Evolutionary conservation across 2,797 vertebrate genomes (phyloP), one percentile per base, ranked within the genome.

Genomic region (Malurus splendens): DNA sequence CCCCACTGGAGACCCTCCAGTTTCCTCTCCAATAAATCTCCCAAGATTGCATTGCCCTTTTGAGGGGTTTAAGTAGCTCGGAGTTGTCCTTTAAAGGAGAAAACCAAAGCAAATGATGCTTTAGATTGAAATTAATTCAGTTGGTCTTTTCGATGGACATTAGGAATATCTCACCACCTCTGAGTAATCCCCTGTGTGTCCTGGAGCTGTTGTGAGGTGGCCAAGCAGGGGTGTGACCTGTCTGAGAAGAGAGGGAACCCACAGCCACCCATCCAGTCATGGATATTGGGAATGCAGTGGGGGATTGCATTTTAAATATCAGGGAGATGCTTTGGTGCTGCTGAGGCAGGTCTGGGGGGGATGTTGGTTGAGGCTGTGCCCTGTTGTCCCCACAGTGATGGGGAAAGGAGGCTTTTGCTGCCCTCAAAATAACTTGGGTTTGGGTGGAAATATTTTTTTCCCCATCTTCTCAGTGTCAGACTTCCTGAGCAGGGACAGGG

Each of bases 61-160:
- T 3, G 50, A 62, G 77, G 68, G n/a, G 28, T 74, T 79, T 70
- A 48, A 62, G 55, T 59, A 73, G 33, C 36, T 27, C 30, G 38
- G 57, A 45, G 38, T 59, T 83, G 82, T 90, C 68, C 72, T 95
- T 89, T 81, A 62, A 76, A 75, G 77, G 83, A 80, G 52, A 38
- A 65, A 76, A 90, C 14, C 33, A 81, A 66, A 76, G 75, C 23
- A 79, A 82, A 74, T 4, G 41, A 62, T 79, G 68, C 71, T 86
- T 65, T 74, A 81, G 71, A 57, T 22, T 45, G 81, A 66, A 79
- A 90, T 93, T 32, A 93, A 89, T 94, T 87, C 90, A 56, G 32
- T 8, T 90, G 85, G 60, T 88, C 73, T 91, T 95, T 90, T 78
- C 78, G 45, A 2, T 54, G 76, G 75, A 60, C 16, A 0, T 47